Evolutionary conservation across 2,888 invertebrate genomes (phyloP).

Genomic region (Caenorhabditis zanzibari): DNA sequence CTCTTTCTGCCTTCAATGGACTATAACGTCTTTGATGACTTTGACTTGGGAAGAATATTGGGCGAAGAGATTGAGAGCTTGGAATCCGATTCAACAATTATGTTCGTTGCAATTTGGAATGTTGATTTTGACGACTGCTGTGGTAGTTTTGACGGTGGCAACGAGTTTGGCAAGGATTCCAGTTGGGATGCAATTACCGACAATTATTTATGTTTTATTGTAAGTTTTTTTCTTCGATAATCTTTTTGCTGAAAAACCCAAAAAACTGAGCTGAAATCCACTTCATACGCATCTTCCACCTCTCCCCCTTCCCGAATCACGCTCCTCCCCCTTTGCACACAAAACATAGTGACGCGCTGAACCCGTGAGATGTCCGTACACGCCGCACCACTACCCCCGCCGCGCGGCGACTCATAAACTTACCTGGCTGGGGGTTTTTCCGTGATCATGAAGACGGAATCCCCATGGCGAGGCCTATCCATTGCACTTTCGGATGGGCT

Average conservation of each 20-base stretch:
- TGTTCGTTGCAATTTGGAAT: constrained; percentile 64
- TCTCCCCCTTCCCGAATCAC: too few relatives aligned
- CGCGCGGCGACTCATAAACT: constrained; percentile 84
- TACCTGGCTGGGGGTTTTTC: constrained; percentile 89
- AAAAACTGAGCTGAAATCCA: not conserved
- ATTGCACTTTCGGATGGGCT: constrained; percentile 89
- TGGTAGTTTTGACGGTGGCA: constrained; percentile 48
- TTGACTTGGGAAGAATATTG: constrained; percentile 69
- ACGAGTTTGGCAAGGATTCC: constrained; percentile 45
- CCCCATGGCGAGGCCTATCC: constrained; percentile 88
- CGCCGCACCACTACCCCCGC: not conserved
- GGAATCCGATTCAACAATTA: constrained; percentile 67
- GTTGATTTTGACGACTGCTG: constrained; percentile 54
- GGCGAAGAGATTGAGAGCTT: constrained; percentile 48
- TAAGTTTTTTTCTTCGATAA: constrained; percentile 33
- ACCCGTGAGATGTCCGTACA: constrained; percentile 18
- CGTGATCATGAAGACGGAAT: constrained; percentile 88
- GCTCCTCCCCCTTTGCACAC: constrained; percentile 9
- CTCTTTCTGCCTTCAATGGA: constrained; percentile 65
- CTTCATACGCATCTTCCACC: too few relatives aligned
- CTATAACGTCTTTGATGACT: constrained; percentile 53
- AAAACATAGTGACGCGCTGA: constrained; percentile 2
- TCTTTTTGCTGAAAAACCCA: not conserved
- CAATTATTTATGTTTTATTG: constrained; percentile 64
- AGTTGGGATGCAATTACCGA: constrained; percentile 48